These are phyloP conservation scores for Mystacides longicornis DNA, from an alignment of 2,888 invertebrate genomes.

Conservation along the genomic window DNA sequence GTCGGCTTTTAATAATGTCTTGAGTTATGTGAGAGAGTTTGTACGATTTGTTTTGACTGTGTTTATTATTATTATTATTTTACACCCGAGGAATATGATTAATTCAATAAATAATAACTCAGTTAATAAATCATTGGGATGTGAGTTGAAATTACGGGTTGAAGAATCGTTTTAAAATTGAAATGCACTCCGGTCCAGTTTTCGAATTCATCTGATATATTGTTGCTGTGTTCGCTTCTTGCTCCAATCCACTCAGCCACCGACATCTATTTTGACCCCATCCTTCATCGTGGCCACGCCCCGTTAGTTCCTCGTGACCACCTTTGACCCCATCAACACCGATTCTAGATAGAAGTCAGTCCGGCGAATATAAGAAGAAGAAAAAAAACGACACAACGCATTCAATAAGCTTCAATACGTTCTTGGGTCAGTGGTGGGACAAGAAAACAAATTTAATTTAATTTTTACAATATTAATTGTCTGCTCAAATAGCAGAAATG, in stretches of 20 bases:
- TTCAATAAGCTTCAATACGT: conserved; percentile 15
- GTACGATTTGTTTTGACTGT: too few species aligned
- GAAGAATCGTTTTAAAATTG: conserved; percentile 2
- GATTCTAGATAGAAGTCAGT: conserved; percentile 23
- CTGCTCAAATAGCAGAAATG: too few species aligned
- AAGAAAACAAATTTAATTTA: too few species aligned
- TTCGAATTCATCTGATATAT: conserved; percentile 10
- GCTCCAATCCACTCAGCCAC: conserved; percentile 6
- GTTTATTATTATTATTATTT: conserved; percentile 2
- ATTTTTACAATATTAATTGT: too few species aligned
- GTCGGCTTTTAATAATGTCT: too few species aligned
- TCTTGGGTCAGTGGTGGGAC: too few species aligned
- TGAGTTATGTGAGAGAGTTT: too few species aligned
- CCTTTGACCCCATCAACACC: conserved; percentile 25
- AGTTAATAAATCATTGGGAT: not conserved
- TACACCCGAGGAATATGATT: not conserved
- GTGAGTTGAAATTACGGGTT: not conserved
- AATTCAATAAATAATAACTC: conserved; percentile 1
- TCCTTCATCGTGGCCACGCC: conserved; percentile 16
- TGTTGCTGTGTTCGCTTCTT: not conserved
- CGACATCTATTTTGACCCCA: conserved; percentile 15
- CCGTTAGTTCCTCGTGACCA: conserved; percentile 21
- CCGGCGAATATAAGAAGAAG: conserved; percentile 21
- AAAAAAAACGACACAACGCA: conserved; percentile 22
- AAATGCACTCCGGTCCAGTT: conserved; percentile 12